phyloP scores from a whole-genome alignment of 2,113 vertebrate species.

The Strigops habroptila region DNA sequence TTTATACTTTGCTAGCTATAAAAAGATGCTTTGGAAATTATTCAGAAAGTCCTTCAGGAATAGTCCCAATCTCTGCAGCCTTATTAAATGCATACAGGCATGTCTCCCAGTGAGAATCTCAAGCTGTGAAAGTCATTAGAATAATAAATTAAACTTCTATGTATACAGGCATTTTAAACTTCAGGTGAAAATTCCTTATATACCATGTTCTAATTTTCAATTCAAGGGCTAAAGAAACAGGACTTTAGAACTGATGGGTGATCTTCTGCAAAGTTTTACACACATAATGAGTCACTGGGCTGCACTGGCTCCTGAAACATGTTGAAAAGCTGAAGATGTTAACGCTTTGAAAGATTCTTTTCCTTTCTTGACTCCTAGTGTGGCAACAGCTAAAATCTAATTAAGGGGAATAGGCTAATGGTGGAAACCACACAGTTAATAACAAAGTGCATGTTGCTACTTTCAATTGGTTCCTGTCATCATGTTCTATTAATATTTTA shows the following conservation, averaged over 20 bases:
- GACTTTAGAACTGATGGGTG: not conserved
- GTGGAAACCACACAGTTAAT: not conserved
- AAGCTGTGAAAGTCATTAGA: slow-evolving; percentile 81
- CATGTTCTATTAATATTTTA: not conserved
- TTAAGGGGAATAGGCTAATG: slow-evolving; percentile 19
- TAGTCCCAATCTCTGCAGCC: slow-evolving; percentile 70
- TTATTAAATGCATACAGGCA: slow-evolving; percentile 74
- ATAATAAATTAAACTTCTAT: slow-evolving; percentile 80
- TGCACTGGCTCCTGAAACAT: not conserved
- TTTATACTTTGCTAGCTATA: slow-evolving; percentile 68
- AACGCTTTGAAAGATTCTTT: not conserved
- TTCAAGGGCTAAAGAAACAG: slow-evolving; percentile 20
- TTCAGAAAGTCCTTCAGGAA: slow-evolving; percentile 68
- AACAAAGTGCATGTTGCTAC: not conserved
- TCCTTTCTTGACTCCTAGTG: not conserved
- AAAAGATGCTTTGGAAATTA: slow-evolving; percentile 72
- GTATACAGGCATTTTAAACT: slow-evolving; percentile 67
- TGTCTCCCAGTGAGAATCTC: slow-evolving; percentile 74
- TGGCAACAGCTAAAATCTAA: slow-evolving; percentile 15
- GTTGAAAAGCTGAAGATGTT: slow-evolving; percentile 18
- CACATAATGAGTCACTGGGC: slow-evolving; percentile 11
- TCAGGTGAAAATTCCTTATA: slow-evolving; percentile 68
- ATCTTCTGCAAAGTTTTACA: slow-evolving; percentile 41
- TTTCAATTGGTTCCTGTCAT: slow-evolving; percentile 11
- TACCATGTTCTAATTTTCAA: slow-evolving; percentile 61